A percentile compares a stretch with the other conserved stretches of the same genome.
Evolutionary conservation across 2,113 vertebrate species (phyloP).

Genomic region (Rhinichthys klamathensis): DNA sequence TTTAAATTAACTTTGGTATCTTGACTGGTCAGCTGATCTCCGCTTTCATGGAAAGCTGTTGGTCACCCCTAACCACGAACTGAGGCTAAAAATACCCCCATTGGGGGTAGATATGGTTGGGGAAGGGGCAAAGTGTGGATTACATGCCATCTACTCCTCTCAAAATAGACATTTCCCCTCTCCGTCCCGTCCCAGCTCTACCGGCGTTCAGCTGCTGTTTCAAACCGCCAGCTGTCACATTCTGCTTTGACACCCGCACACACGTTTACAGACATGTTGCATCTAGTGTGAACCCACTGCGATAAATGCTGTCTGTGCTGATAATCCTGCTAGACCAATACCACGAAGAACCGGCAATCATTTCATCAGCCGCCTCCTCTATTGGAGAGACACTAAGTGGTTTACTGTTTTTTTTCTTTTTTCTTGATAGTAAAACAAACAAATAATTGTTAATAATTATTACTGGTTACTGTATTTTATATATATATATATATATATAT

Average conservation of each 20-base stretch:
- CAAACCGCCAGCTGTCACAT: slow-evolving; percentile 72
- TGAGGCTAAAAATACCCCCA: slow-evolving; percentile 73
- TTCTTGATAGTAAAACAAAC: background rate
- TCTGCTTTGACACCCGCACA: slow-evolving; percentile 52
- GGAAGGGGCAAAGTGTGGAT: slow-evolving; percentile 69
- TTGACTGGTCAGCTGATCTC: slow-evolving; percentile 62
- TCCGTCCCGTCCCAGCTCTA: slow-evolving; percentile 42
- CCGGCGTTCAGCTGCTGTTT: slow-evolving; percentile 73
- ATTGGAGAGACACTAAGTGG: background rate
- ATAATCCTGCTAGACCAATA: slow-evolving; percentile 32
- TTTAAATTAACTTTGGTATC: background rate
- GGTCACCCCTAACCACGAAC: slow-evolving; percentile 71
- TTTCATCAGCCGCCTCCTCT: background rate
- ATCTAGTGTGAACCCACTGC: background rate
- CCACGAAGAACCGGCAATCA: background rate
- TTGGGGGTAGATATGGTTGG: slow-evolving; percentile 43
- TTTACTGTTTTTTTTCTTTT: background rate
- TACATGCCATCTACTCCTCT: slow-evolving; percentile 71
- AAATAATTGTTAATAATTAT: too few relatives aligned
- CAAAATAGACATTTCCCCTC: slow-evolving; percentile 66
- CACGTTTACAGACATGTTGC: background rate
- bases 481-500: too few relatives aligned
- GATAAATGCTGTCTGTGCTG: slow-evolving; percentile 59
- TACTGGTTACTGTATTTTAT: too few relatives aligned
- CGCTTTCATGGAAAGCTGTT: slow-evolving; percentile 67